phyloP scores from a whole-genome alignment of 2,888 invertebrate species.

The Colletes collaris region DNA sequence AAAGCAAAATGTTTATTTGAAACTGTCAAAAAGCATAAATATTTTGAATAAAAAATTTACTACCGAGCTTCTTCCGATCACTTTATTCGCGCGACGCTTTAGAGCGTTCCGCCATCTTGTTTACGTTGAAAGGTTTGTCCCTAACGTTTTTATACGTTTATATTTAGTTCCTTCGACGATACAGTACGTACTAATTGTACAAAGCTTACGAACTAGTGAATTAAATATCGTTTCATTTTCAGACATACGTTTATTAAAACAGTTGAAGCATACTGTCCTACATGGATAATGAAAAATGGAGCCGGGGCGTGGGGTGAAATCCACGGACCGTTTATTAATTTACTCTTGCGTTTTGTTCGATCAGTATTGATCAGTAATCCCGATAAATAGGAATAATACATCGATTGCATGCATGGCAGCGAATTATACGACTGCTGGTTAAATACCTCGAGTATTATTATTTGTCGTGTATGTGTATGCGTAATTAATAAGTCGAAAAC shows the following conservation, averaged over 20 bases:
- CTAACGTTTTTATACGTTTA: no score
- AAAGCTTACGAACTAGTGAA: no score
- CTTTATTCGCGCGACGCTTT: neutral
- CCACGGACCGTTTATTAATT: neutral
- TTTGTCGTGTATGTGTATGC: slow-evolving; percentile 12
- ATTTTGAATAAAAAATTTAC: slow-evolving; percentile 70
- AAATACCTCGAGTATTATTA: slow-evolving; percentile 23
- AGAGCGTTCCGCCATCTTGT: neutral
- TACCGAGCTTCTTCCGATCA: slow-evolving; percentile 13
- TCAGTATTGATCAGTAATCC: slow-evolving; percentile 47
- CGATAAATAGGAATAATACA: slow-evolving; percentile 54
- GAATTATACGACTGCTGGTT: slow-evolving; percentile 47
- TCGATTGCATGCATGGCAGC: slow-evolving; percentile 60
- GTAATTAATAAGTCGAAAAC: slow-evolving; percentile 3
- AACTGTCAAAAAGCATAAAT: slow-evolving; percentile 63
- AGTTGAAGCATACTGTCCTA: no score
- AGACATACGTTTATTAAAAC: no score
- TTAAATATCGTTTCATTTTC: no score
- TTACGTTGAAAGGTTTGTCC: no score
- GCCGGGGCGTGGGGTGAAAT: neutral
- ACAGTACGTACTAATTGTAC: no score
- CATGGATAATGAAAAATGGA: no score
- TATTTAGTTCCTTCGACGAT: no score
- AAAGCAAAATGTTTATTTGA: slow-evolving; percentile 58
- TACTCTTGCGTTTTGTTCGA: neutral